Conservation (phyloP, 2,797 vertebrate genomes). For the Trachurus trachurus region DNA sequence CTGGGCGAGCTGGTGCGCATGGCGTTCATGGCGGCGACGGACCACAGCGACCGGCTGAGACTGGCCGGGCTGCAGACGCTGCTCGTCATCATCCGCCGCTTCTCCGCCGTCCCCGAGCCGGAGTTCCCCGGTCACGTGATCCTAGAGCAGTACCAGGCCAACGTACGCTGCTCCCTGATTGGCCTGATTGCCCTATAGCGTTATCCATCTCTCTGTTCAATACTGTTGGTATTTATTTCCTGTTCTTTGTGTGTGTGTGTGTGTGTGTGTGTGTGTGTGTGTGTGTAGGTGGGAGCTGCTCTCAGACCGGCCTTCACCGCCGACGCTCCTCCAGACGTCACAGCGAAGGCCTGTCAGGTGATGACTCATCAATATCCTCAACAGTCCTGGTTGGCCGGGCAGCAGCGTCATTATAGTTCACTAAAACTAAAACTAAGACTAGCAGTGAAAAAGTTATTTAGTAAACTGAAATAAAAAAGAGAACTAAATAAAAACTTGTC, state of each 20-base stretch:
- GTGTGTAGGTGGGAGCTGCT: slow-evolving; percentile 92
- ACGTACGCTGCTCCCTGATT: slow-evolving; percentile 80
- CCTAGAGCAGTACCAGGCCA: slow-evolving; percentile 97
- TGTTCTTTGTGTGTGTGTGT: slow-evolving; percentile 23
- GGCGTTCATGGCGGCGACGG: slow-evolving; percentile 98
- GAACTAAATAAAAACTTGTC: no score
- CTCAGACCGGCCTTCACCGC: slow-evolving; percentile 93
- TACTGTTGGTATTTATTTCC: no score
- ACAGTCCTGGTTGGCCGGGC: background rate
- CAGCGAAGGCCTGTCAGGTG: slow-evolving; percentile 95
- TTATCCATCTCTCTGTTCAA: background rate
- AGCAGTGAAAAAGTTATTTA: no score
- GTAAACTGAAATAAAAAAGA: no score
- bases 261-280: slow-evolving; percentile 44
- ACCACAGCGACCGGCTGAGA: slow-evolving; percentile 91
- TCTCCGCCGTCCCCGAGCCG: slow-evolving; percentile 90
- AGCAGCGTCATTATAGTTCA: no score
- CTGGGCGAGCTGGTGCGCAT: slow-evolving; percentile 94
- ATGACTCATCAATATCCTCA: background rate
- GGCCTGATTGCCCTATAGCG: no score
- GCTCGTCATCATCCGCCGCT: slow-evolving; percentile 90
- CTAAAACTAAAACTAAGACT: no score
- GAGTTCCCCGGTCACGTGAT: slow-evolving; percentile 96
- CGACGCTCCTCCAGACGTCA: slow-evolving; percentile 93
- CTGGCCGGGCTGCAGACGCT: slow-evolving; percentile 92